These are phyloP conservation scores for Cichladusa arquata DNA, from an alignment of 2,113 vertebrate genomes.

Conservation along the genomic window DNA sequence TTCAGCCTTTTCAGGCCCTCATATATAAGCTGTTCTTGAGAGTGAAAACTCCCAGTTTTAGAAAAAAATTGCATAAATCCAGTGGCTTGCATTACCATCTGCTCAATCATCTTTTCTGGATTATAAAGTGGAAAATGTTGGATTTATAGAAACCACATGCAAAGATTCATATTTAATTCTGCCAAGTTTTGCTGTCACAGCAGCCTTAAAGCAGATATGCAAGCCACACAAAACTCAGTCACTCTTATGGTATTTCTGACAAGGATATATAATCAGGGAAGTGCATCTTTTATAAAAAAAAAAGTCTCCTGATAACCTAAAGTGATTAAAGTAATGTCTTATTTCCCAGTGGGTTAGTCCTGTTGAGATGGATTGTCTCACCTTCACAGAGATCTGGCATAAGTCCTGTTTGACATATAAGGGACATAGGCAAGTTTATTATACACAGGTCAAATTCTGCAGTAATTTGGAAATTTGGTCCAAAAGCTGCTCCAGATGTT, in stretches of 20 bases:
- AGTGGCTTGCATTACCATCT: slow-evolving; percentile 65
- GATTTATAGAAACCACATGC: slow-evolving; percentile 69
- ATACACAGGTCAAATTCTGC: background rate
- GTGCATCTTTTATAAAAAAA: slow-evolving; percentile 20
- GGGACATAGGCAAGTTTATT: background rate
- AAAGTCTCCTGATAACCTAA: slow-evolving; percentile 11
- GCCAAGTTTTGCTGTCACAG: slow-evolving; percentile 68
- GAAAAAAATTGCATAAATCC: slow-evolving; percentile 56
- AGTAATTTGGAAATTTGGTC: background rate
- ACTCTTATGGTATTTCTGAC: slow-evolving; percentile 45
- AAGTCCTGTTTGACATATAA: background rate
- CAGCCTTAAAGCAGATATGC: slow-evolving; percentile 56
- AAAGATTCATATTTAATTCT: slow-evolving; percentile 67
- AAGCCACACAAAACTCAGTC: slow-evolving; percentile 45
- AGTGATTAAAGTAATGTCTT: slow-evolving; percentile 26
- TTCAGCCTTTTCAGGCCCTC: slow-evolving; percentile 36
- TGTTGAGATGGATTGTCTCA: slow-evolving; percentile 13
- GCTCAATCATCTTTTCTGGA: slow-evolving; percentile 68
- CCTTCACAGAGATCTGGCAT: background rate
- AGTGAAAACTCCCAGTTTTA: slow-evolving; percentile 46
- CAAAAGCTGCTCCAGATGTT: slow-evolving; percentile 21
- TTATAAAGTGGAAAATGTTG: slow-evolving; percentile 61
- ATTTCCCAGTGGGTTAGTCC: background rate
- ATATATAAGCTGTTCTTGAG: slow-evolving; percentile 1
- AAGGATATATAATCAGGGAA: slow-evolving; percentile 13